Evolutionary conservation across 2,888 invertebrate species (phyloP), one percentile per base, ranked within the genome.

Genomic region (Eristalis pertinax): DNA sequence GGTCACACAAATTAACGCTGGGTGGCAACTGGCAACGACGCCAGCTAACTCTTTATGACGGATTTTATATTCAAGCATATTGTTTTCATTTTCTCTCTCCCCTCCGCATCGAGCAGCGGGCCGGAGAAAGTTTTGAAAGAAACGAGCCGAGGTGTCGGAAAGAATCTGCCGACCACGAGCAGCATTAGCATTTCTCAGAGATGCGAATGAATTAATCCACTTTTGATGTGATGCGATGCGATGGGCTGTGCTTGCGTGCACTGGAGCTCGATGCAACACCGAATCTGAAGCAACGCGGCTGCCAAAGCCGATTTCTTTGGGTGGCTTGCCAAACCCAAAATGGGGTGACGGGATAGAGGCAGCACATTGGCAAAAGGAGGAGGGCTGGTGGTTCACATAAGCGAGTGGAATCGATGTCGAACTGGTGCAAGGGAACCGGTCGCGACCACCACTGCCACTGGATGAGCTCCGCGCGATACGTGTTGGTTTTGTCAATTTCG

Each of bases 1-100:
- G 85, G 86, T 78, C 86, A 86, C 69, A 83, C 74, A 74, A 86
- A 82, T 78, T 78, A 50, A 76, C 80, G 15, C 43, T 22, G 38
- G 38, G 19, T 24, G 19, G 22, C 19, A 38, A 50, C n/a, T 19
- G 50, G 19, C n/a, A 19, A 19, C 24, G 60, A 60, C 26, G 60
- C 60, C 60, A 60, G 60, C 4, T 29, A 29, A 26, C 19, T 35
- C 67, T 67, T 43, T 67, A 67, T 43, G 43, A 15, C 29, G 65
- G 63, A 68, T 65, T 64, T 38, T 43, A 50, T 3, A 41, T 64
- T 56, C 60, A 35, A 5, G 41, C 22, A 56, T 13, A 29, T 41
- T 81, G 56, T 58, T 65, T 70, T 81, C 60, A 8, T 38, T 64
- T 65, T 41, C 43, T 24, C 10, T n/a, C 43, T 29, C 50, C 19